These are phyloP conservation scores for Heliconius erato DNA, from an alignment of 2,888 invertebrate genomes.

Conservation along the genomic window DNA sequence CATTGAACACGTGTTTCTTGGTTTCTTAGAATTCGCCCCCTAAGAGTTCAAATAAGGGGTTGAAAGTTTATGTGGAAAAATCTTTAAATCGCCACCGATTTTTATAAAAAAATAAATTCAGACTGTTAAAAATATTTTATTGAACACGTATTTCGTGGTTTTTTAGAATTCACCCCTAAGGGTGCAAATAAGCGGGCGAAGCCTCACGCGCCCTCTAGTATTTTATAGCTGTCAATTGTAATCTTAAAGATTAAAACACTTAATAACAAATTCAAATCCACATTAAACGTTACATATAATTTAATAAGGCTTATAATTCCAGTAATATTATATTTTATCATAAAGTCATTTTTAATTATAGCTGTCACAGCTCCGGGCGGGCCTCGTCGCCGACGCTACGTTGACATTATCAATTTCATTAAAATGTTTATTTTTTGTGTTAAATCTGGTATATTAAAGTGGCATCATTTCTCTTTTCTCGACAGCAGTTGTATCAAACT, in stretches of 20 bases:
- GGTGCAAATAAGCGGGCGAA: too few relatives aligned
- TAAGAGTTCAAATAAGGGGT: too few relatives aligned
- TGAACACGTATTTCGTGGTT: too few relatives aligned
- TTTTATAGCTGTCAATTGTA: not conserved
- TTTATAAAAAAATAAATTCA: too few relatives aligned
- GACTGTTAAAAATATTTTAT: too few relatives aligned
- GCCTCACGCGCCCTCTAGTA: too few relatives aligned
- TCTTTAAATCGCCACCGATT: too few relatives aligned
- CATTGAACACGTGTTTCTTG: too few relatives aligned
- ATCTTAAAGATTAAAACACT: not conserved
- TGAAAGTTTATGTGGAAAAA: too few relatives aligned
- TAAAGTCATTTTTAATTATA: conserved; percentile 46
- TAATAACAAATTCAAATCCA: conserved; percentile 1
- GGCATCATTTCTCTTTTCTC: conserved; percentile 20
- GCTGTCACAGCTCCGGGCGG: conserved; percentile 37
- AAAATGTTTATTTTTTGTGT: conserved; percentile 31
- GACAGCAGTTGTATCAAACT: conserved; percentile 21
- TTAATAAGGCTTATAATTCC: conserved; percentile 21
- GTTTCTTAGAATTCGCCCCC: too few relatives aligned
- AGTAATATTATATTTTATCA: conserved; percentile 32
- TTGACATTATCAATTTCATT: conserved; percentile 47
- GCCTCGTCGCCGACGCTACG: conserved; percentile 30
- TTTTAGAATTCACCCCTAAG: too few relatives aligned
- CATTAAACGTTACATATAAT: not conserved
- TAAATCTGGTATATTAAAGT: conserved; percentile 22